Conservation (phyloP, 2,888 invertebrate species). For the Megamerina dolium region DNA sequence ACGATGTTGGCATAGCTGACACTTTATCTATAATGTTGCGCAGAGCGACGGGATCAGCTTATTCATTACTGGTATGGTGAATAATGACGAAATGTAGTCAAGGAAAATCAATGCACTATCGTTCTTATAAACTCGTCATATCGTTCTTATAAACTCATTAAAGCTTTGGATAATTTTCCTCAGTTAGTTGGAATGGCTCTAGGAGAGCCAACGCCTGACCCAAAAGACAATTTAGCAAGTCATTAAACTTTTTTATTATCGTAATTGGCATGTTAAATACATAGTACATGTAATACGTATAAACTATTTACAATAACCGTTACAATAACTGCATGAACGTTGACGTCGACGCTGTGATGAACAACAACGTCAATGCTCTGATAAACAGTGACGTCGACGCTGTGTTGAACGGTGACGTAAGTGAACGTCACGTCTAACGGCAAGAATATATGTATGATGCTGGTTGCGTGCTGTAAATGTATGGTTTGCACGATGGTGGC, state of each 20-base stretch:
- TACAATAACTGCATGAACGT: no score
- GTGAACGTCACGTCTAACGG: no score
- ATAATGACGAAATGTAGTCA: background rate
- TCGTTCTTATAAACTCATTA: no score
- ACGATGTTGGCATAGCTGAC: conserved; percentile 1
- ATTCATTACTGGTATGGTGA: background rate
- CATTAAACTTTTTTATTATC: conserved; percentile 7
- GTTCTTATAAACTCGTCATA: conserved; percentile 3
- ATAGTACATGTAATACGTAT: no score
- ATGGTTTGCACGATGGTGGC: no score
- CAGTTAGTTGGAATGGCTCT: conserved; percentile 7
- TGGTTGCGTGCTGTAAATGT: no score
- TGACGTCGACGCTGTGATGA: no score
- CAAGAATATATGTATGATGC: no score
- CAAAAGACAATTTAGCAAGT: conserved; percentile 6
- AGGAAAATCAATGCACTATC: no score
- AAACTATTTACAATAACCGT: conserved; percentile 7
- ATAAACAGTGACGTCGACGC: no score
- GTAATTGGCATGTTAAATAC: background rate
- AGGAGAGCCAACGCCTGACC: conserved; percentile 5
- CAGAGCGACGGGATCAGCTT: background rate
- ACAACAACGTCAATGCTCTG: no score
- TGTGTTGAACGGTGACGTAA: no score
- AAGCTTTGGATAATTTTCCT: conserved; percentile 5
- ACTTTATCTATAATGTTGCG: conserved; percentile 5